These are phyloP conservation scores for Chroicocephalus ridibundus DNA, from an alignment of 2,113 vertebrate genomes.

Conservation along the genomic window DNA sequence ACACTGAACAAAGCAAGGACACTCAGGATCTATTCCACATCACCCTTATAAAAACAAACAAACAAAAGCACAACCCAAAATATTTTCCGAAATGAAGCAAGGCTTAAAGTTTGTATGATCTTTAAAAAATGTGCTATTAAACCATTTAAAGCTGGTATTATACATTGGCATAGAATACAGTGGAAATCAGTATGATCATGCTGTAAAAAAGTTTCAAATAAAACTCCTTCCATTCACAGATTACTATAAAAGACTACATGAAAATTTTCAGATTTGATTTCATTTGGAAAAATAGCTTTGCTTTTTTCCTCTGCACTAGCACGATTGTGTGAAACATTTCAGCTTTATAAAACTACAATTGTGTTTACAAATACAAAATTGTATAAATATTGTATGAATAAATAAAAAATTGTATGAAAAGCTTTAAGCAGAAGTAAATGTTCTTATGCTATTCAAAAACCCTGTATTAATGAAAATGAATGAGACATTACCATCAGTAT, in stretches of 20 bases:
- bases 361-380: neutral
- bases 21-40: neutral
- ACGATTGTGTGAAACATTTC: neutral
- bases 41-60: neutral
- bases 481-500: slow-evolving; percentile 42
- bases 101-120: neutral
- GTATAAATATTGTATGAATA: neutral
- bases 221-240: neutral
- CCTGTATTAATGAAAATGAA: neutral
- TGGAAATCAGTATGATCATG: neutral
- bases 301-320: neutral
- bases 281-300: neutral
- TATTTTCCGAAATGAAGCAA: neutral
- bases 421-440: neutral
- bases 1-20: neutral
- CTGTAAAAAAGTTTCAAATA: neutral
- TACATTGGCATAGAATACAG: neutral
- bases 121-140: neutral
- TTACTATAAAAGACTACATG: neutral
- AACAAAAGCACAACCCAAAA: neutral
- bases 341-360: neutral
- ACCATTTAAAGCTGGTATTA: neutral
- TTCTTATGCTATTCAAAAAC: neutral
- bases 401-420: neutral
- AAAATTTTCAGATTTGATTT: neutral